Evolutionary conservation across 1,140 invertebrate species (phyloP).

Genomic region (Callitettix versicolor): DNA sequence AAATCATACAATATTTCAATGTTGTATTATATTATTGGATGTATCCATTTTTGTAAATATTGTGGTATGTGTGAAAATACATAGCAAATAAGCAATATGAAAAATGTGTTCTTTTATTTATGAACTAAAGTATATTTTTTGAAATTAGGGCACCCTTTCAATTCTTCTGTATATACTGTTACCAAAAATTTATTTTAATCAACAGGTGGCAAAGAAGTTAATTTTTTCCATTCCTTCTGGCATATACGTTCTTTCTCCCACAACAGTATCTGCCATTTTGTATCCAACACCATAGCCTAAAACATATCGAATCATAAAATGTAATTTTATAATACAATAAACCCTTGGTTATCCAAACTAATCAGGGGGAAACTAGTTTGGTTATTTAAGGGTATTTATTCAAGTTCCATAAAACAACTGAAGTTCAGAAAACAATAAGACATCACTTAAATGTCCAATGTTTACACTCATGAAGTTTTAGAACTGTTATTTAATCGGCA

Average conservation of each 20-base stretch:
- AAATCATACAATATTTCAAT: no score
- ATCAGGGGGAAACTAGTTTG: neutral
- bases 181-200: no score
- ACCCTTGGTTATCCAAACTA: neutral
- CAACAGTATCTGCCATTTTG: constrained; percentile 42
- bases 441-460: neutral
- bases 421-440: neutral
- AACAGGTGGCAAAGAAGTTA: constrained; percentile 44
- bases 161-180: no score
- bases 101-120: no score
- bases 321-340: neutral
- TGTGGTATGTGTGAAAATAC: no score
- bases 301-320: constrained; percentile 26
- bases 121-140: no score
- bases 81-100: no score
- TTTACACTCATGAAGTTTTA: no score
- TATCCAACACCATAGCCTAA: constrained; percentile 54
- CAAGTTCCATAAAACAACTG: neutral
- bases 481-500: neutral
- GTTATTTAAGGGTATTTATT: neutral
- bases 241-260: constrained; percentile 49
- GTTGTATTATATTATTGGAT: no score
- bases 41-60: no score
- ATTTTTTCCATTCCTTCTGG: constrained; percentile 53
- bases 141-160: no score